phyloP scores from a whole-genome alignment of 92 coral and sea anemone species.

The Epizoanthus fatuus region DNA sequence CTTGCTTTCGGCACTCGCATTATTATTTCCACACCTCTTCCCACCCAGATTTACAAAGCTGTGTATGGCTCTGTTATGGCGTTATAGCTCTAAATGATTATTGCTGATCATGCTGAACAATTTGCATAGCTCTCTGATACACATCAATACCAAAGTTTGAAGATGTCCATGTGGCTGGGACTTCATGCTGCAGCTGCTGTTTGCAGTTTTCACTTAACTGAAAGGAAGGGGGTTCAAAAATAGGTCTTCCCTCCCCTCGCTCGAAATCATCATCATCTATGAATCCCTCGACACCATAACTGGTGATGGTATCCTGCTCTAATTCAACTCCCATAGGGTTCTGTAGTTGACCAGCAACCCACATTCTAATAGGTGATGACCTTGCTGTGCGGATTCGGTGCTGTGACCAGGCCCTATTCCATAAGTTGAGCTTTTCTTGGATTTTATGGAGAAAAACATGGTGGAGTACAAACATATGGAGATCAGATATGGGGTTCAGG shows the following conservation, averaged over 20 bases:
- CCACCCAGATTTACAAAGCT: no score
- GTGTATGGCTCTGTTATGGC: no score
- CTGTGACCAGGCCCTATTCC: neutral
- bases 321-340: conserved; percentile 48
- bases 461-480: conserved; percentile 46
- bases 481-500: conserved; percentile 39
- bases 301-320: neutral
- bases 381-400: conserved; percentile 33
- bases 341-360: conserved; percentile 45
- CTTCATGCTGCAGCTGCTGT: conserved; percentile 46
- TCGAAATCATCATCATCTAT: conserved; percentile 9
- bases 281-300: conserved; percentile 39
- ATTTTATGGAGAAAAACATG: conserved; percentile 21
- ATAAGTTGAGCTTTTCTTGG: conserved; percentile 20
- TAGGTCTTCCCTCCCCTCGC: neutral
- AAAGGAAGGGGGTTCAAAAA: conserved; percentile 2
- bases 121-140: conserved; percentile 57
- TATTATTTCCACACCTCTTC: no score
- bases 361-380: conserved; percentile 34
- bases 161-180: conserved; percentile 66
- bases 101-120: conserved; percentile 12
- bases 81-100: no score
- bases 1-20: no score
- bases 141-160: conserved; percentile 77
- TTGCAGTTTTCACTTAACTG: conserved; percentile 34